A percentile compares a stretch with the other conserved stretches of the same genome.
Evolutionary conservation across 2,113 vertebrate genomes (phyloP).

Genomic region (Synodontis membranacea): DNA sequence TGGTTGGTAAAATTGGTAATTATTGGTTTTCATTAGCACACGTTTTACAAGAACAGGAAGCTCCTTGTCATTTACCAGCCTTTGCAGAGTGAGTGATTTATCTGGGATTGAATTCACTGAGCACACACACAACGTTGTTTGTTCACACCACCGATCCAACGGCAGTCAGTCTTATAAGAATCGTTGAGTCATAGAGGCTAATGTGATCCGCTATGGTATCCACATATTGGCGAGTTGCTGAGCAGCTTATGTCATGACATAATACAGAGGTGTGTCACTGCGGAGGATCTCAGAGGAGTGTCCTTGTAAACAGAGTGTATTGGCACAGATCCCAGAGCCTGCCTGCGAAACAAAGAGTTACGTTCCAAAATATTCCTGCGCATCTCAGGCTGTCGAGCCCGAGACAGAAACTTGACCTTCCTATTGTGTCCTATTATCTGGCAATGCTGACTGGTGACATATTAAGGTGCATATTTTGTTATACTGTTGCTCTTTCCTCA

Average conservation of each 20-base stretch:
- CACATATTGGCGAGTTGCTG: not conserved
- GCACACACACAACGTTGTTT: not conserved
- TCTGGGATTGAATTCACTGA: not conserved
- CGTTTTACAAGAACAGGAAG: not conserved
- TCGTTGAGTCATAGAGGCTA: not conserved
- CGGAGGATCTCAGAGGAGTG: not conserved
- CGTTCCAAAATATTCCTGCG: not conserved
- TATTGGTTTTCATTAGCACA: no score
- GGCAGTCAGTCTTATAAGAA: not conserved
- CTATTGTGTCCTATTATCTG: not conserved
- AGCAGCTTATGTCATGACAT: not conserved
- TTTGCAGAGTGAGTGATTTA: not conserved
- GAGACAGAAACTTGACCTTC: not conserved
- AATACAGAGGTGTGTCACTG: slow-evolving; percentile 12
- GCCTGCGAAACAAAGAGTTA: not conserved
- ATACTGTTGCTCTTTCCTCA: not conserved
- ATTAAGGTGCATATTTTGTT: not conserved
- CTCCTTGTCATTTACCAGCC: no score
- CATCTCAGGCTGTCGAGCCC: not conserved
- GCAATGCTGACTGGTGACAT: no score
- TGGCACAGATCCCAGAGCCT: not conserved
- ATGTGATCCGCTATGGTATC: no score
- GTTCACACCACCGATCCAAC: not conserved
- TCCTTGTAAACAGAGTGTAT: not conserved
- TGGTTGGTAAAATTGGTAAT: no score